Base-by-base conservation (phyloP, 1,140 invertebrate genomes). In the Anastatus disparis region DNA sequence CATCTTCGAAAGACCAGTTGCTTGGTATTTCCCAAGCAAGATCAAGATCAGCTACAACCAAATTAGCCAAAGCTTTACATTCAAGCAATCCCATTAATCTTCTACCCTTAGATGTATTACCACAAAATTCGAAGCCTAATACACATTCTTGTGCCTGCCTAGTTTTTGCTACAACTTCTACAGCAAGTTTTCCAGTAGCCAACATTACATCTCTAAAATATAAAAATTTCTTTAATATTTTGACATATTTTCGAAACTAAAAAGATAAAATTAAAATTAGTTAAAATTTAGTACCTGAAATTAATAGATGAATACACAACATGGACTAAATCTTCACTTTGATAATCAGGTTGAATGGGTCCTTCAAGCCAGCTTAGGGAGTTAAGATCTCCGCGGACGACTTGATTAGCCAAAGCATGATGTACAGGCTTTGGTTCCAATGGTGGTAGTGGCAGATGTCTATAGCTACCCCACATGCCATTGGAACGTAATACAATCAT, bases 321-420 rank as follows among this genome's bases (percentile, higher is more conserved):
- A 55, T 87, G 84, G 1, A 89, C 72, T 0, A 90, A 61, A 75
- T 87, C 62, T 40, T 80, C 81, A 42, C 88, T 50, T 20, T 75
- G 70, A 0, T 7, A 29, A 1, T 53, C 74, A 29, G 79, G 68
- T 17, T 81, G 65, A 46, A 87, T 79, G 17, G 88, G 86, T 62
- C 90, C 92, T 82, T 93, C 86, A 1, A 97, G 85, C 97, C 97
- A 99, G 13, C 84, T 89, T 1, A 99, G 79, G 38, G 93, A 93
- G 0, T 92, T 93, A 20, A 99, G 84, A 82, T 98, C 96, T 56
- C 96, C 95, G 74, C 92, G 89, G 8, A 91, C 91, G 2, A 89
- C 73, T 0, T 93, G 90, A 82, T 97, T 95, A 0, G 93, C 90
- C 80, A 90, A 96, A 0, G 90, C 92, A 84, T 97, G 93, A 58